Percentiles rank a stretch among this genome's conserved stretches.
These are phyloP conservation scores for Pogonus chalceus DNA, from an alignment of 1,140 invertebrate genomes.

Conservation along the genomic window DNA sequence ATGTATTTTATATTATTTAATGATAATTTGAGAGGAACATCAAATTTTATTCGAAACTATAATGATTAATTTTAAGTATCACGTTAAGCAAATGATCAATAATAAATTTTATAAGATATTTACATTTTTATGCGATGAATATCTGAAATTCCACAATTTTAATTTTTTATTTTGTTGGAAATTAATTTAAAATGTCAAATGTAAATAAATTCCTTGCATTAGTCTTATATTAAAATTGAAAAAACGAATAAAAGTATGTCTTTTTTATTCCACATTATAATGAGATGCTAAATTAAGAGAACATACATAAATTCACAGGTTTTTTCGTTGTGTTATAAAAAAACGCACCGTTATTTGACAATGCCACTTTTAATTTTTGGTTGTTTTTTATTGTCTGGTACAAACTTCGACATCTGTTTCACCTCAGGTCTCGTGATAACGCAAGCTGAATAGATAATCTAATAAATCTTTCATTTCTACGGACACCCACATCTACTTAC, in stretches of 20 bases:
- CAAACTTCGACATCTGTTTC: not conserved
- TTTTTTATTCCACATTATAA: not conserved
- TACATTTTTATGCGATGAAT: no score
- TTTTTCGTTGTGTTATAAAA: not conserved
- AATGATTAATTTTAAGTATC: no score
- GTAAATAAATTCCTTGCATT: no score
- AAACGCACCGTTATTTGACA: not conserved
- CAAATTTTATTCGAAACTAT: no score
- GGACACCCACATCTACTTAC: not conserved
- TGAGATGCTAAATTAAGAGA: not conserved
- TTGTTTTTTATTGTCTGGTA: not conserved
- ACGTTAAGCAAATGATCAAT: no score
- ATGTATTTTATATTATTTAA: no score
- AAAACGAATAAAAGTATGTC: not conserved
- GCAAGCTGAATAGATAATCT: not conserved
- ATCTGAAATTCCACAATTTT: no score
- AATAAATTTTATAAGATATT: no score
- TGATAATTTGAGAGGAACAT: no score
- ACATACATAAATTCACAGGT: not conserved
- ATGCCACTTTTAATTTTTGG: not conserved
- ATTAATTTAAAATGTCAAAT: no score
- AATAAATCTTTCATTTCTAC: not conserved
- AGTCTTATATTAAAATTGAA: not conserved
- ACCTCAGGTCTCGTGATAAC: not conserved
- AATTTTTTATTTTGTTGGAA: no score